Conservation (phyloP, 2,888 invertebrate genomes). For the Limnephilus rhombicus region DNA sequence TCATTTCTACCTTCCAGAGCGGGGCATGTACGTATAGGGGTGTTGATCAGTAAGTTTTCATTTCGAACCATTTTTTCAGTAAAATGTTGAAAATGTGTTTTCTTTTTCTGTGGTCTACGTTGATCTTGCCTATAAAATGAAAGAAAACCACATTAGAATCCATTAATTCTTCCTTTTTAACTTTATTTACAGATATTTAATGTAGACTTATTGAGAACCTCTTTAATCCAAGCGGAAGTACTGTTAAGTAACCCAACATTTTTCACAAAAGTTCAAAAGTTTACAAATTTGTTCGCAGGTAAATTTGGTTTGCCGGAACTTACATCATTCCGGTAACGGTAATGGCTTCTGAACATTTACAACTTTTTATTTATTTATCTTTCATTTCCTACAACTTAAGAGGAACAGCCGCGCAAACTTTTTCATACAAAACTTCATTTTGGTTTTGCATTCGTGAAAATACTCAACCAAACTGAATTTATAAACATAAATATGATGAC, state of each 20-base stretch:
- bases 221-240: background rate
- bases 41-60: background rate
- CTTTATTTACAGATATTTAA: background rate
- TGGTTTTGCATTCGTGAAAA: too few relatives aligned
- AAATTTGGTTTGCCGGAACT: slow-evolving; percentile 5
- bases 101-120: background rate
- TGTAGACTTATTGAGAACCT: background rate
- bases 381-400: background rate
- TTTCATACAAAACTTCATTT: too few relatives aligned
- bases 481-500: too few relatives aligned
- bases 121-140: background rate
- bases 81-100: background rate
- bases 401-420: too few relatives aligned
- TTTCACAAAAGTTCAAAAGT: background rate
- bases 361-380: background rate
- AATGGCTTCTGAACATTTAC: background rate
- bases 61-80: background rate
- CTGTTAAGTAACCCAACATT: background rate
- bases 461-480: too few relatives aligned
- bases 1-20: background rate
- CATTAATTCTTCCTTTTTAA: background rate
- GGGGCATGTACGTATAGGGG: background rate
- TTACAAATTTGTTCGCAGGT: slow-evolving; percentile 5
- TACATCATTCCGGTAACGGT: background rate
- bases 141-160: background rate